Conservation (phyloP, 2,888 invertebrate species). For the Chironomus tentans region DNA sequence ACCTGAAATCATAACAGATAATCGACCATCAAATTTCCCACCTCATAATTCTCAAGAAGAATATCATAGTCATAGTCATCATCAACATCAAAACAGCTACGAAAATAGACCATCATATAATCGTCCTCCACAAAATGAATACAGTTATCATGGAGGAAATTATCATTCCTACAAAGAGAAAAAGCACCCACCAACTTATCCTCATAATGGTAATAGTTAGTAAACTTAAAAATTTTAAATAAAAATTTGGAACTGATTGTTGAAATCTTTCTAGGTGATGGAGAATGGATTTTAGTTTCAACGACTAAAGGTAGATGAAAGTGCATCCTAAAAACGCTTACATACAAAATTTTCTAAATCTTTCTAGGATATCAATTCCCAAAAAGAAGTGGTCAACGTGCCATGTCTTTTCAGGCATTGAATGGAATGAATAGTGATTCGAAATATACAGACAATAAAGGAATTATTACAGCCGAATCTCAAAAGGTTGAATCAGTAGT, state of each 20-base stretch:
- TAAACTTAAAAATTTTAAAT: not conserved
- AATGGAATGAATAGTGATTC: constrained; percentile 10
- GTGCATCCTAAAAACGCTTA: not conserved
- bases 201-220: constrained; percentile 44
- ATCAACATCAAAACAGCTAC: not conserved
- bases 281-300: constrained; percentile 68
- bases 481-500: constrained; percentile 41
- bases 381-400: constrained; percentile 38
- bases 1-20: constrained; percentile 49
- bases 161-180: constrained; percentile 32
- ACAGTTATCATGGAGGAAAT: not conserved
- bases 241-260: not conserved
- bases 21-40: constrained; percentile 47
- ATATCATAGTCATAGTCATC: not conserved
- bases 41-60: constrained; percentile 28
- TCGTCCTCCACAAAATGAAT: not conserved
- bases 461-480: constrained; percentile 34
- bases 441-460: constrained; percentile 9
- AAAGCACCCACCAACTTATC: constrained; percentile 49
- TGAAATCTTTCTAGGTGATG: constrained; percentile 41
- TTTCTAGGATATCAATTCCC: constrained; percentile 51
- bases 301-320: constrained; percentile 50
- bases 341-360: not conserved
- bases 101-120: not conserved
- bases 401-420: constrained; percentile 36